Percentiles rank a stretch among this genome's conserved stretches.
These are phyloP conservation scores for Ochotona curzoniae DNA, from an alignment of 2,113 vertebrate genomes.

Conservation along the genomic window DNA sequence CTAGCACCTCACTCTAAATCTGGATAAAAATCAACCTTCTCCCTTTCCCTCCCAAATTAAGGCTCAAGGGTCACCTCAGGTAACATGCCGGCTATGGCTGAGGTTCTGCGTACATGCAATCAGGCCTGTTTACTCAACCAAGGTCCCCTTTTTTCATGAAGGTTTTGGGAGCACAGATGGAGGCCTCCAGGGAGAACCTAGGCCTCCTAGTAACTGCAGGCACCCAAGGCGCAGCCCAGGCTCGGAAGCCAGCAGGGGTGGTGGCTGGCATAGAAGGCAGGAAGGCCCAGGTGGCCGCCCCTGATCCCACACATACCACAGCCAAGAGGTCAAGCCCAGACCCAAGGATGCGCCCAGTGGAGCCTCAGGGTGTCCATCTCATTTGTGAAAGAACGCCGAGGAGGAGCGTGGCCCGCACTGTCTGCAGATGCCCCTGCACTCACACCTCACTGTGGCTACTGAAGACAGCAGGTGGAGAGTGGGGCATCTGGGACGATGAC, in stretches of 20 bases:
- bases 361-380: too few species aligned
- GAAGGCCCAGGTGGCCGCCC: too few species aligned
- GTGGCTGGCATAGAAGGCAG: too few species aligned
- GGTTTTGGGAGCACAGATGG: too few species aligned
- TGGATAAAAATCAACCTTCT: neutral
- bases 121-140: neutral
- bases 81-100: too few species aligned
- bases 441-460: accelerated
- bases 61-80: neutral
- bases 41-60: accelerated
- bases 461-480: accelerated
- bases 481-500: neutral
- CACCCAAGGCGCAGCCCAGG: too few species aligned
- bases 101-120: neutral
- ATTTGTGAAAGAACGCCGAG: too few species aligned
- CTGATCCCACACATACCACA: too few species aligned
- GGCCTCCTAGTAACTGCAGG: neutral
- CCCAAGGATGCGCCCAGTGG: accelerated
- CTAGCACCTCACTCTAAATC: neutral
- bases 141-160: accelerated
- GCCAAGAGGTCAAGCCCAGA: too few species aligned
- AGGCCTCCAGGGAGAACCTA: accelerated
- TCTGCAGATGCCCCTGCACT: neutral
- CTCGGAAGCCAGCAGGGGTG: neutral
- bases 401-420: neutral